Percentiles rank a stretch among this genome's conserved stretches.
Conservation (phyloP, 30 jellyfish, hydroid and myxozoan species). For the Chrysaora quinquecirrha region DNA sequence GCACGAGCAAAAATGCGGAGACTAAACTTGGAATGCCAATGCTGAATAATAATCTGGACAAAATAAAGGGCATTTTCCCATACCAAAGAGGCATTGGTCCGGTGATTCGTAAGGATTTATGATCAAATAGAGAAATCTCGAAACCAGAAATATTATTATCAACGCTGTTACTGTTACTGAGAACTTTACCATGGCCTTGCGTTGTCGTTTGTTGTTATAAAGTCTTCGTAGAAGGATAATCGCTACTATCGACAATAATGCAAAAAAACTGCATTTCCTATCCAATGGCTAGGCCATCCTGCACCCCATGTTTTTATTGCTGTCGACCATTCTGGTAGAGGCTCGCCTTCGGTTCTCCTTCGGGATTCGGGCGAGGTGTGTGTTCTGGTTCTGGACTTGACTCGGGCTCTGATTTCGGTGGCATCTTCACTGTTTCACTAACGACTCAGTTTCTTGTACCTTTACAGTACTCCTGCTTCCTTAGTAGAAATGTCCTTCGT, state of each 20-base stretch:
- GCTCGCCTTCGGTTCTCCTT: constrained; percentile 62
- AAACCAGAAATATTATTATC: constrained; percentile 20
- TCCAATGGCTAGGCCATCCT: constrained; percentile 83
- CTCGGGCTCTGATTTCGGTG: constrained; percentile 35
- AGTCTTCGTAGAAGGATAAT: constrained; percentile 31
- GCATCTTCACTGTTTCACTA: not conserved
- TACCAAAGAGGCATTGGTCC: constrained; percentile 54
- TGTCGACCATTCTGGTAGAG: constrained; percentile 62
- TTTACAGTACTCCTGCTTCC: too few species aligned
- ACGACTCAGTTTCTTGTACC: too few species aligned
- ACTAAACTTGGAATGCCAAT: constrained; percentile 71
- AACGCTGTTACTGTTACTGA: constrained; percentile 46
- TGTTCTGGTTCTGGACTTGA: constrained; percentile 25
- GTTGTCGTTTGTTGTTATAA: constrained; percentile 20
- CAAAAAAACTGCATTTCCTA: constrained; percentile 64
- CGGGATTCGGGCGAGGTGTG: constrained; percentile 34
- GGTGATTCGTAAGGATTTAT: constrained; percentile 78
- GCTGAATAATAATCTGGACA: constrained; percentile 62
- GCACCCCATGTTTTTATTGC: constrained; percentile 66
- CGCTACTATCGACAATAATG: constrained; percentile 27
- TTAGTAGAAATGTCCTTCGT: too few species aligned
- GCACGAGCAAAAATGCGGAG: constrained; percentile 68
- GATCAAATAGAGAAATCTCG: constrained; percentile 56
- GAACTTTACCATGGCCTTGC: constrained; percentile 45
- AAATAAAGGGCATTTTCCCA: constrained; percentile 60